phyloP scores from a whole-genome alignment of 1,140 invertebrate species.

The Lasioglossum baleicum region DNA sequence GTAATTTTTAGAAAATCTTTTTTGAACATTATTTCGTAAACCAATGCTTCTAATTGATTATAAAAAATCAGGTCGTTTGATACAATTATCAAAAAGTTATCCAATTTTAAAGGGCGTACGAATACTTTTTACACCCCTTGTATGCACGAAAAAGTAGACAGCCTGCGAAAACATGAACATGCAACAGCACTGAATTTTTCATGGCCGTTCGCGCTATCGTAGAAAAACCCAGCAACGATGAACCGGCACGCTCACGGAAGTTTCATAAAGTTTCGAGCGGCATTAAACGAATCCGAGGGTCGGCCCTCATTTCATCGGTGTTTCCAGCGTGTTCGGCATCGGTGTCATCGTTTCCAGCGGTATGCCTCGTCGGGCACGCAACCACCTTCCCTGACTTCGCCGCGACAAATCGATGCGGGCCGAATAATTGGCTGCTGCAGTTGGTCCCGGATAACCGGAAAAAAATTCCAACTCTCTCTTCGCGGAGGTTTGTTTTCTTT shows the following conservation, averaged over 20 bases:
- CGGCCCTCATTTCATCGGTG: not conserved
- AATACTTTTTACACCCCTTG: no score
- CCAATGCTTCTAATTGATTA: no score
- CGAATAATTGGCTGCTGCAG: constrained; percentile 12
- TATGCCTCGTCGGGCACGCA: constrained; percentile 7
- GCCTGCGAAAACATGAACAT: no score
- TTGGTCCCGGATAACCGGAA: no score
- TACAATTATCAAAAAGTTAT: no score
- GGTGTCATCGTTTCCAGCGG: constrained; percentile 7
- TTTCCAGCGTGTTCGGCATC: constrained; percentile 11
- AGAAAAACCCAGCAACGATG: constrained; percentile 2
- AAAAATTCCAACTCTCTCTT: not conserved
- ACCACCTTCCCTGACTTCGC: not conserved
- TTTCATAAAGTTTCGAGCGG: constrained; percentile 4
- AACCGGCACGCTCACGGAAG: constrained; percentile 1
- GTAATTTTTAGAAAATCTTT: no score
- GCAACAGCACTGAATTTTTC: no score
- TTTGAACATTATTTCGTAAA: no score
- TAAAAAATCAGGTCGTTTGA: no score
- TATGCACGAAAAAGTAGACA: no score
- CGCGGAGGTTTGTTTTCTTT: not conserved
- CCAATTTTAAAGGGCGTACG: no score
- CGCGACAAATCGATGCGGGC: constrained; percentile 1
- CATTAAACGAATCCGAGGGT: constrained; percentile 11
- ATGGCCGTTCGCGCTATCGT: not conserved